Percentiles rank a stretch among this genome's conserved stretches.
These are phyloP conservation scores for Taenaris catops DNA, from an alignment of 2,888 invertebrate species.

Conservation along the genomic window DNA sequence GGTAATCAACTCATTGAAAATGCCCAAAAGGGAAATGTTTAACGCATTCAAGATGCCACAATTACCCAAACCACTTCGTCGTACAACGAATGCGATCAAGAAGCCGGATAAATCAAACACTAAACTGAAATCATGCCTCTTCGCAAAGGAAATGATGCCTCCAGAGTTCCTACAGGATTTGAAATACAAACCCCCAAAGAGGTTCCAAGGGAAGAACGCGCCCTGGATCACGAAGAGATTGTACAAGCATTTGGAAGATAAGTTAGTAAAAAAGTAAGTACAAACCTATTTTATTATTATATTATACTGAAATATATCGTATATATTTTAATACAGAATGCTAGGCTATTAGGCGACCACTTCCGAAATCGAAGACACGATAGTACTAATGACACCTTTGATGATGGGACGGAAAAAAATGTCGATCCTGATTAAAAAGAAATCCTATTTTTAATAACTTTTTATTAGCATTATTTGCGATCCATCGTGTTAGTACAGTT, in stretches of 20 bases:
- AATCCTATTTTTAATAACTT: too few species aligned
- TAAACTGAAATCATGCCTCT: conserved; percentile 10
- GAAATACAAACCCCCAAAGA: conserved; percentile 63
- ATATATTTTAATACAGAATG: too few species aligned
- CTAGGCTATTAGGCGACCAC: too few species aligned
- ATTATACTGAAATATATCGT: too few species aligned
- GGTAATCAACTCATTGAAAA: conserved; percentile 39
- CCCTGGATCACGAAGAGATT: conserved; percentile 62
- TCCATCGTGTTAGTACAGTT: too few species aligned
- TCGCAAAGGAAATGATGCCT: conserved; percentile 37
- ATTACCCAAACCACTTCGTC: conserved; percentile 28
- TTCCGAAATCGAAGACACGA: too few species aligned
- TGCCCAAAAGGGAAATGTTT: conserved; percentile 24
- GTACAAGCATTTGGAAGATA: conserved; percentile 58
- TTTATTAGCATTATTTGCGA: too few species aligned
- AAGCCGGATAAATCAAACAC: conserved; percentile 27
- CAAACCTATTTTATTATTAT: too few species aligned
- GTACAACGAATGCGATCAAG: conserved; percentile 22
- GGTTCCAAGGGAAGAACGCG: conserved; percentile 52
- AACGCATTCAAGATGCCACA: conserved; percentile 42
- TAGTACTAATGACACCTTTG: too few species aligned
- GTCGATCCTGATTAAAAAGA: too few species aligned
- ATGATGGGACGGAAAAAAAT: too few species aligned
- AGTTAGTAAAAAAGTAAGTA: conserved; percentile 59
- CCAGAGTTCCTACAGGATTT: conserved; percentile 48